Evolutionary conservation across 2,797 vertebrate species (phyloP), one percentile per base, ranked within the genome.

Genomic region (Sebastes vulpes): DNA sequence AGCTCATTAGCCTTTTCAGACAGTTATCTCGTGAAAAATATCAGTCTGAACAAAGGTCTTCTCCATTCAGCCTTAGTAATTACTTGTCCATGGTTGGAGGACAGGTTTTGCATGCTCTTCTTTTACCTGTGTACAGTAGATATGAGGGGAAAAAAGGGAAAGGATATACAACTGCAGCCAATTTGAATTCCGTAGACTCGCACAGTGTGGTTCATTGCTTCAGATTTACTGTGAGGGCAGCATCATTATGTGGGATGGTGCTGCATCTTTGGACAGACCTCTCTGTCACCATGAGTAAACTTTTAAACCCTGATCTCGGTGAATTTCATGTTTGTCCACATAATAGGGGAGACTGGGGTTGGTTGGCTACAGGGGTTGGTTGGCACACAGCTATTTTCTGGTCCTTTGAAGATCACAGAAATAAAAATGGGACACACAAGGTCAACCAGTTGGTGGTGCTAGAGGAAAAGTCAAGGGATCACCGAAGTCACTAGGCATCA

Each of bases 1-100:
- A 20, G 84, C 93, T 94, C 91, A 94, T 94, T 94, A 93, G 93
- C 84, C 77, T 79, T 88, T 87, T 89, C 72, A 77, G 83, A 86
- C 77, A 68, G 71, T 84, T 87, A 79, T 82, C 68, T 81, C 46
- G 32, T 86, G 83, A 87, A 89, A 86, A 89, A 87, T 83, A 90
- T 85, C 75, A 84, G 73, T 77, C 46, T 56, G 75, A 76, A 78
- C 75, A 89, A 90, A 92, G 87, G 90, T 84, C 89, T 82, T 2
- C 76, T 89, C 69, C 70, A 83, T 79, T 71, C 83, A 85, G 79
- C 60, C 46, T 21, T 25, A 35, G 75, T 89, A 91, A 93, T 93
- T 92, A 88, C 72, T 75, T 60, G 46, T 77, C 68, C 46, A 9
- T 60, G 46, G 73, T 72, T 84, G 32, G 59, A 76, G 57, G 72